Evolutionary conservation across 2,888 invertebrate species (phyloP).

Genomic region (Pedicia rivosa): DNA sequence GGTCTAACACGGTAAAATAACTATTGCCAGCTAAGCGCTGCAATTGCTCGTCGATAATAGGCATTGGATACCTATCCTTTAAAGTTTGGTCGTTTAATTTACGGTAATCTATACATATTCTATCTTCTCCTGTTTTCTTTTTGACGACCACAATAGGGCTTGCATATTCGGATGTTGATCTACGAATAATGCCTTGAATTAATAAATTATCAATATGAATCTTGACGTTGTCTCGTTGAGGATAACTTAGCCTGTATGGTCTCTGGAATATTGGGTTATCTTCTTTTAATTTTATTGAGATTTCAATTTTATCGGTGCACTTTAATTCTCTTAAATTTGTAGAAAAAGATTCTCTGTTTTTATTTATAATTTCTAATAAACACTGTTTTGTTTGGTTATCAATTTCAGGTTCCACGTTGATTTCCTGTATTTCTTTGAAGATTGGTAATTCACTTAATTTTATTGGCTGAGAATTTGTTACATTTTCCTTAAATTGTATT

Average conservation of each 20-base stretch:
- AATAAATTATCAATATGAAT: constrained; percentile 2
- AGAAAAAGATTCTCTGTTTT: too few relatives aligned
- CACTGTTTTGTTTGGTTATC: too few relatives aligned
- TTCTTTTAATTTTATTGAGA: constrained; percentile 4
- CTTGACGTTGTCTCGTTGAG: constrained; percentile 1
- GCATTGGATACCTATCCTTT: constrained; percentile 13
- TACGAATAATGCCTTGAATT: constrained; percentile 16
- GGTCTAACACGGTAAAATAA: constrained; percentile 9
- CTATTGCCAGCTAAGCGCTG: background rate
- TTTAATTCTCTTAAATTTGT: too few relatives aligned
- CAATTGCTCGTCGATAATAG: constrained; percentile 15
- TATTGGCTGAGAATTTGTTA: too few relatives aligned
- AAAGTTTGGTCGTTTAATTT: constrained; percentile 16
- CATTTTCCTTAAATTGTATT: too few relatives aligned
- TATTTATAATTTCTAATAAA: too few relatives aligned
- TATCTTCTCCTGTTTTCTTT: constrained; percentile 17
- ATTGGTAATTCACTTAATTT: too few relatives aligned
- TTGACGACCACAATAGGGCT: constrained; percentile 18
- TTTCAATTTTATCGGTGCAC: constrained; percentile 4
- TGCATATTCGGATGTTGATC: constrained; percentile 17
- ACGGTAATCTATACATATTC: constrained; percentile 18
- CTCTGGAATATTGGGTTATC: background rate
- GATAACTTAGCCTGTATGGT: constrained; percentile 3
- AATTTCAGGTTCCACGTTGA: too few relatives aligned
- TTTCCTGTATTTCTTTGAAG: too few relatives aligned